Evolutionary conservation across 2,113 vertebrate species (phyloP).

Genomic region (Tyrannus savana): DNA sequence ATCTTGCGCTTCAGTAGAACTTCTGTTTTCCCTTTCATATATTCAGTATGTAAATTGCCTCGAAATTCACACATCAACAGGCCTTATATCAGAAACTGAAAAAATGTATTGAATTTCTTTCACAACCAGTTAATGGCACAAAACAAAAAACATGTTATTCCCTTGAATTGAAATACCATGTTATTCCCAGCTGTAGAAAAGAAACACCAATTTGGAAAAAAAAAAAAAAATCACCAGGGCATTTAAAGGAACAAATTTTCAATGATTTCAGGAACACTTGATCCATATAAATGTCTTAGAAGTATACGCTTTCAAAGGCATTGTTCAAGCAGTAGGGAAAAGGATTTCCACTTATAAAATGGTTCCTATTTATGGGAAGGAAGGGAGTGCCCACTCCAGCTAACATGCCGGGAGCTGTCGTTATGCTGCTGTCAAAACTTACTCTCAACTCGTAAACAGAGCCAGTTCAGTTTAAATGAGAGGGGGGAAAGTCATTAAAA

Average conservation of each 20-base stretch:
- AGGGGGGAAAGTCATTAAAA: neutral
- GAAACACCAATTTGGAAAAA: neutral
- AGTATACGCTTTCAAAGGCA: neutral
- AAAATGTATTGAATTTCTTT: neutral
- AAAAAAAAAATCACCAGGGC: neutral
- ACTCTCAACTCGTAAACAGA: conserved; percentile 16
- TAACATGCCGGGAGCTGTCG: neutral
- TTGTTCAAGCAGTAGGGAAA: conserved; percentile 3
- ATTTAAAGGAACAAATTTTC: neutral
- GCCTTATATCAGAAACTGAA: neutral
- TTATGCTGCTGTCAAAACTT: neutral
- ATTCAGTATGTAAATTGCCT: neutral
- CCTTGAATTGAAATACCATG: neutral
- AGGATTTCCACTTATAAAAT: conserved; percentile 22
- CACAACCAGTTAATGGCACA: neutral
- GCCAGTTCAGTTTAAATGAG: conserved; percentile 24
- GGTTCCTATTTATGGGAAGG: conserved; percentile 13
- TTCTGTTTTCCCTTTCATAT: neutral
- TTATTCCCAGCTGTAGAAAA: neutral
- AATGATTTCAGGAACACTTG: neutral
- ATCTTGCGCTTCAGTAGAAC: neutral
- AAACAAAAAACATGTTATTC: neutral
- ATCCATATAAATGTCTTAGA: neutral
- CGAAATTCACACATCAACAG: neutral
- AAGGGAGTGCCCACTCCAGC: neutral